Base-by-base conservation (phyloP, 2,888 invertebrate genomes). In the Zaprionus bogoriensis region DNA sequence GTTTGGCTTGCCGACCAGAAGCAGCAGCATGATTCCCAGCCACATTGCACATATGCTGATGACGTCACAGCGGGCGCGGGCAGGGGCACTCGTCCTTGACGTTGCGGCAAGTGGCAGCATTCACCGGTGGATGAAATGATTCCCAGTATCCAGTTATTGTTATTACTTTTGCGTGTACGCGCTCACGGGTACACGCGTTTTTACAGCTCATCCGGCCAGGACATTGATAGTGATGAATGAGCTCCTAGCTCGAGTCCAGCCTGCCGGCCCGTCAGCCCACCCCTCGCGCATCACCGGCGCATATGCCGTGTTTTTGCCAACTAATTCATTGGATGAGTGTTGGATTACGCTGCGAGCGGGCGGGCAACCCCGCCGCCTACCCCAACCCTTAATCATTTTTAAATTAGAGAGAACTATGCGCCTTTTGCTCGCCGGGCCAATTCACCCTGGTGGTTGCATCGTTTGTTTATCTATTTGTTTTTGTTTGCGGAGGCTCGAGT, bases 251-350 rank as follows among this genome's bases (percentile, higher is more conserved):
- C 30, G n/a, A 19, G n/a, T n/a, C 28, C 14, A 28, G 10, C 36
- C 57, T 32, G 36, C 59, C 36, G 23, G 0, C 32, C 30, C 6
- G 10, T 44, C 42, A 30, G 14, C 23, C 25, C 25, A 23, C 38
- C 44, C 38, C 32, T 22, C 25, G 10, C 30, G 17, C 20, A 14
- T 25, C 25, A 17, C 50, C 38, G 48, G 47, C 71, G 78, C 85
- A 85, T 86, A 87, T 87, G 87, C 87, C 78, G 65, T 86, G 72
- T 86, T 84, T 87, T 81, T 64, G 44, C 58, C 60, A 61, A 58
- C 76, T 85, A 84, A 85, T 84, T 79, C 88, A 78, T 75, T 69
- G 81, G 80, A 77, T 83, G 88, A 88, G 86, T 87, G 89, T 87
- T 80, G 87, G 81, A 88, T 89, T 89, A 89, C 89, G 57, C 17